A percentile compares a stretch with the other conserved stretches of the same genome.
Conservation (phyloP, 2,888 invertebrate species). For the Hermodice carunculata region DNA sequence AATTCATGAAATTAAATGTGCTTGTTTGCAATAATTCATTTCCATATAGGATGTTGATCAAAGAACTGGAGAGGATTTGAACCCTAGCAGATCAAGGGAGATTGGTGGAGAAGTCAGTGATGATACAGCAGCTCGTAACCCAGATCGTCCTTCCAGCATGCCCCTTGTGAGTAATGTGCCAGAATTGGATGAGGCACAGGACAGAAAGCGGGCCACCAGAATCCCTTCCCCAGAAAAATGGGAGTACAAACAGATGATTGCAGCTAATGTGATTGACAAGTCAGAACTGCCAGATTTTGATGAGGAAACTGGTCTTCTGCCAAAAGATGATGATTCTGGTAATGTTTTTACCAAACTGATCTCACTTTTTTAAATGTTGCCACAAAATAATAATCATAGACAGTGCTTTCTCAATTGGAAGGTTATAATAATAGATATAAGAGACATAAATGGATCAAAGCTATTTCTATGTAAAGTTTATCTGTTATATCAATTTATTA, state of each 20-base stretch:
- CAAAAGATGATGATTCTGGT: conserved; percentile 75
- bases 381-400: no score
- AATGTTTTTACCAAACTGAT: no score
- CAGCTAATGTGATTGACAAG: conserved; percentile 91
- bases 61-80: conserved; percentile 91
- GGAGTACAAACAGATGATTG: conserved; percentile 98
- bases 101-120: conserved; percentile 67
- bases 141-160: conserved; percentile 85
- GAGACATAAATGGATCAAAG: no score
- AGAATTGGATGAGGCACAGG: conserved; percentile 49
- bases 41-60: conserved; percentile 89
- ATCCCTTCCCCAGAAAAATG: conserved; percentile 95
- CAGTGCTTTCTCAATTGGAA: no score
- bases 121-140: conserved; percentile 78
- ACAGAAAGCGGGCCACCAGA: conserved; percentile 76
- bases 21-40: neutral
- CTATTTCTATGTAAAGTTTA: no score
- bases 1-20: neutral
- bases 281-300: conserved; percentile 98
- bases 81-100: conserved; percentile 75
- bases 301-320: conserved; percentile 92
- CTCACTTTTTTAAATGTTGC: no score
- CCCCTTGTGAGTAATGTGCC: conserved; percentile 46
- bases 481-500: no score
- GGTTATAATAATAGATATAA: no score